Evolutionary conservation across 2,888 invertebrate species (phyloP).

Genomic region (Acleris sparsana): DNA sequence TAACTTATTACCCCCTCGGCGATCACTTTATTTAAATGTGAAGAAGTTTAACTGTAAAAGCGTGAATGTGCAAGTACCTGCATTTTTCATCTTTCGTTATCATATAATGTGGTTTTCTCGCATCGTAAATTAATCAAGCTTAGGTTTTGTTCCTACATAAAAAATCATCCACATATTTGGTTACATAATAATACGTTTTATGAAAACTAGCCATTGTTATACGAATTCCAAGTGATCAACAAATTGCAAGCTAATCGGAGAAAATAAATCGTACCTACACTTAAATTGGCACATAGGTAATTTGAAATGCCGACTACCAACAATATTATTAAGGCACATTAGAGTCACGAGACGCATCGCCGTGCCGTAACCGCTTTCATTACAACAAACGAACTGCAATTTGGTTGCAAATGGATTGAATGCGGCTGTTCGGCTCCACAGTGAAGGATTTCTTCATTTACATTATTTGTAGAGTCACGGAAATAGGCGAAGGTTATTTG

Average conservation of each 20-base stretch:
- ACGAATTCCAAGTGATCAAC: background rate
- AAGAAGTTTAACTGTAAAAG: slow-evolving; percentile 23
- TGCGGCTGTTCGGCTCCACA: slow-evolving; percentile 53
- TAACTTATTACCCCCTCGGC: slow-evolving; percentile 39
- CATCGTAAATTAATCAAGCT: no score
- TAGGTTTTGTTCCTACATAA: no score
- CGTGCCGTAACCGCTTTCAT: slow-evolving; percentile 57
- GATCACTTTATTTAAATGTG: slow-evolving; percentile 38
- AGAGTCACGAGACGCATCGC: slow-evolving; percentile 65
- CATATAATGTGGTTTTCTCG: no score
- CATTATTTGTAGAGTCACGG: slow-evolving; percentile 55
- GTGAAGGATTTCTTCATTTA: slow-evolving; percentile 66
- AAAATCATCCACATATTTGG: no score
- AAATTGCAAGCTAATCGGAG: slow-evolving; percentile 6
- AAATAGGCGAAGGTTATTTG: slow-evolving; percentile 44
- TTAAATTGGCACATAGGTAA: slow-evolving; percentile 10
- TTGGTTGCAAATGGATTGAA: slow-evolving; percentile 67
- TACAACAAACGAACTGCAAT: slow-evolving; percentile 70
- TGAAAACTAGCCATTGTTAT: background rate
- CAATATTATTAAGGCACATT: slow-evolving; percentile 49
- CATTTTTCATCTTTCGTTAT: background rate
- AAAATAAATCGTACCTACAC: slow-evolving; percentile 8
- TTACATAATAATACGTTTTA: no score
- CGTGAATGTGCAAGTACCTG: background rate
- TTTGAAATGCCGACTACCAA: slow-evolving; percentile 18